Percentiles rank a stretch among this genome's conserved stretches.
These are phyloP conservation scores for Drosophila bocqueti DNA, from an alignment of 1,140 invertebrate species.

Conservation along the genomic window DNA sequence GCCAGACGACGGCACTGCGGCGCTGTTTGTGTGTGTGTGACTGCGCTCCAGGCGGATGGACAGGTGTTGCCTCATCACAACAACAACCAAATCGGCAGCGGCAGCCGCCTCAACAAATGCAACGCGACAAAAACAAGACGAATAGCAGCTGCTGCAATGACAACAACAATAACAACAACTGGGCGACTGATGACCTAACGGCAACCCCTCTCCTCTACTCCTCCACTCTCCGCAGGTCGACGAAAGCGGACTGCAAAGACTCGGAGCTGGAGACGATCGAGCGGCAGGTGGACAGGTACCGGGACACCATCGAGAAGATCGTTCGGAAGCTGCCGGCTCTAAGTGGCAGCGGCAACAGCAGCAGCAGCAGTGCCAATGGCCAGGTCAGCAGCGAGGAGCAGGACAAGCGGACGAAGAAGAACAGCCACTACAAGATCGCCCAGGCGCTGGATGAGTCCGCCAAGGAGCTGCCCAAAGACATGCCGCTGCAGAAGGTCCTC, in stretches of 20 bases:
- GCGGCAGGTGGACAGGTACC: slow-evolving; percentile 93
- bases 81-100: slow-evolving; percentile 17
- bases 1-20: slow-evolving; percentile 48
- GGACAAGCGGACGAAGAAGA: slow-evolving; percentile 90
- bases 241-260: slow-evolving; percentile 91
- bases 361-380: slow-evolving; percentile 55
- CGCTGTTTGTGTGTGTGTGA: slow-evolving; percentile 12
- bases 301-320: slow-evolving; percentile 89
- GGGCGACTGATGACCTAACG: slow-evolving; percentile 70
- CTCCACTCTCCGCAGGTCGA: slow-evolving; percentile 86
- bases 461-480: slow-evolving; percentile 87
- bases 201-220: slow-evolving; percentile 28
- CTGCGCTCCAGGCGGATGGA: slow-evolving; percentile 40
- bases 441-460: slow-evolving; percentile 87
- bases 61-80: slow-evolving; percentile 80
- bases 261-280: slow-evolving; percentile 95
- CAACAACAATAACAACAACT: slow-evolving; percentile 42
- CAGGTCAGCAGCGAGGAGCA: slow-evolving; percentile 87
- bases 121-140: slow-evolving; percentile 51
- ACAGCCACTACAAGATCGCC: slow-evolving; percentile 87
- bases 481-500: slow-evolving; percentile 86
- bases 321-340: slow-evolving; percentile 88
- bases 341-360: slow-evolving; percentile 56
- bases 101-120: slow-evolving; percentile 33
- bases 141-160: slow-evolving; percentile 40